phyloP scores from a whole-genome alignment of 2,797 vertebrate species.

The Bradypodion pumilum region DNA sequence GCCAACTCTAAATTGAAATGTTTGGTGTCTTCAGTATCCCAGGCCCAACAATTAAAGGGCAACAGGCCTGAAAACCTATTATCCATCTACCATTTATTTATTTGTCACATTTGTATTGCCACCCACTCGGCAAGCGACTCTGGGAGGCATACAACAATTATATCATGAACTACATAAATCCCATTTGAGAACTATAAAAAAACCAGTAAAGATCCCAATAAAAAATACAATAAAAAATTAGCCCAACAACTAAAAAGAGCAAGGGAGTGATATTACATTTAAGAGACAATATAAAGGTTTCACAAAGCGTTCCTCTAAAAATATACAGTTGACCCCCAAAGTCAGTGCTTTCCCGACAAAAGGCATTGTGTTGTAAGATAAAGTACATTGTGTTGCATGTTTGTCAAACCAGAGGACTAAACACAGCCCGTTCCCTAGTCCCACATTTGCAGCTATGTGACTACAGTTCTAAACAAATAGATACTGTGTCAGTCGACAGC shows the following conservation, averaged over 20 bases:
- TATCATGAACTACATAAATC: too few relatives aligned
- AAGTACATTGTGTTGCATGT: slow-evolving; percentile 39
- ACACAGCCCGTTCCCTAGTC: slow-evolving; percentile 61
- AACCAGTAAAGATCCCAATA: too few relatives aligned
- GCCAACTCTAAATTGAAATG: background rate
- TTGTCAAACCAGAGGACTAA: slow-evolving; percentile 57
- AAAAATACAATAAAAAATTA: too few relatives aligned
- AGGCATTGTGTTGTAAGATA: slow-evolving; percentile 63
- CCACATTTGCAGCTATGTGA: slow-evolving; percentile 74
- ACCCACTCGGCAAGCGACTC: too few relatives aligned
- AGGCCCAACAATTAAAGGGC: background rate
- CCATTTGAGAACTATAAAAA: too few relatives aligned
- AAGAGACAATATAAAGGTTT: slow-evolving; percentile 43
- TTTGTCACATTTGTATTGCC: too few relatives aligned
- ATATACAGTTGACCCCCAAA: slow-evolving; percentile 55
- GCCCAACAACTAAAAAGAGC: too few relatives aligned
- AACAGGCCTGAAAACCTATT: slow-evolving; percentile 22
- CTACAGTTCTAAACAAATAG: slow-evolving; percentile 71
- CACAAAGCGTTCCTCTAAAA: slow-evolving; percentile 54
- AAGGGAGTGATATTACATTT: too few relatives aligned
- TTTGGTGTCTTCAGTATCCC: too few relatives aligned
- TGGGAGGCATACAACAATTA: too few relatives aligned
- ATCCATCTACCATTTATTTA: background rate
- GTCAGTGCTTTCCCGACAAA: slow-evolving; percentile 52
- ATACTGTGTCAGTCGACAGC: slow-evolving; percentile 60